These are phyloP conservation scores for Phania funesta DNA, from an alignment of 2,888 invertebrate genomes.

Conservation along the genomic window DNA sequence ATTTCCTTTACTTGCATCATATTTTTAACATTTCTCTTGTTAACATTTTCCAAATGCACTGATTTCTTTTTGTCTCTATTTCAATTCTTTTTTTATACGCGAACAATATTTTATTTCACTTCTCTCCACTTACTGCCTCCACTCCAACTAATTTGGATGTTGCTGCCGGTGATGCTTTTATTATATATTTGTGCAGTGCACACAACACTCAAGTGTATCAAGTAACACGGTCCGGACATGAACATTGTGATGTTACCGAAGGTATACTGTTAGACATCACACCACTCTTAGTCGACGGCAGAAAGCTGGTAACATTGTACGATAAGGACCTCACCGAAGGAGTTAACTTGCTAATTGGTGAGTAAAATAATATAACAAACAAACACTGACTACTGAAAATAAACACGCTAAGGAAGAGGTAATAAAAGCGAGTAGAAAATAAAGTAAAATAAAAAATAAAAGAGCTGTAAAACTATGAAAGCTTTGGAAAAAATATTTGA, in stretches of 20 bases:
- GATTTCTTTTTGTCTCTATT: slow-evolving; percentile 63
- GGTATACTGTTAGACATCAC: slow-evolving; percentile 86
- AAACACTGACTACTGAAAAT: slow-evolving; percentile 5
- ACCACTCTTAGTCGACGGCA: slow-evolving; percentile 84
- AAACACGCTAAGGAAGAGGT: slow-evolving; percentile 1
- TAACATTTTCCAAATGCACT: slow-evolving; percentile 40
- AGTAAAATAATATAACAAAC: slow-evolving; percentile 73
- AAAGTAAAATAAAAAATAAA: neutral
- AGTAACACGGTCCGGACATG: slow-evolving; percentile 86
- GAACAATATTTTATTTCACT: too few relatives aligned
- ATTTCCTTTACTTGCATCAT: slow-evolving; percentile 30
- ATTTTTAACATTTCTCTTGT: slow-evolving; percentile 20
- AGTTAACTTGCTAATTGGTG: slow-evolving; percentile 87
- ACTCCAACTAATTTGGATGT: too few relatives aligned
- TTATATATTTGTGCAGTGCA: slow-evolving; percentile 76
- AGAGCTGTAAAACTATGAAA: neutral
- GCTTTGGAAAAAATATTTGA: neutral
- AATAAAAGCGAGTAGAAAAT: neutral
- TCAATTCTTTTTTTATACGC: slow-evolving; percentile 27
- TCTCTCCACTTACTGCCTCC: too few relatives aligned
- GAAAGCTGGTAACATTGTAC: slow-evolving; percentile 86
- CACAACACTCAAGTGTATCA: slow-evolving; percentile 85
- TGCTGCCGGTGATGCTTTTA: neutral
- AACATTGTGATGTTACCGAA: slow-evolving; percentile 86
- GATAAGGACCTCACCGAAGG: slow-evolving; percentile 88